Evolutionary conservation across 2,113 vertebrate species (phyloP), one percentile per base, ranked within the genome.

Genomic region (Piprites chloris): DNA sequence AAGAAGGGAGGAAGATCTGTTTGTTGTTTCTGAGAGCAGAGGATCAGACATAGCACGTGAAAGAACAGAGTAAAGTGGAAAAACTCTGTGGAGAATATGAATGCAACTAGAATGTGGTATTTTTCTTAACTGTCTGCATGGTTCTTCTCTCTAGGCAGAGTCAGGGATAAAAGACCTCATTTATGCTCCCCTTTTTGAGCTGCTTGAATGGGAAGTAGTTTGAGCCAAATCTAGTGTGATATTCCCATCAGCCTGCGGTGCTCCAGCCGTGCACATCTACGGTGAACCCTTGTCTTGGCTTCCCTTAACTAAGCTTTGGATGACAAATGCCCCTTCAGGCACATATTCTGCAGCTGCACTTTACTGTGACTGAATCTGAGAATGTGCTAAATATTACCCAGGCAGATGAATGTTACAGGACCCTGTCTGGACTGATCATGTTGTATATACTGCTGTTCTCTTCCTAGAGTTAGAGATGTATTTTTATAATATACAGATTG

Each of bases 11-110:
- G 17, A 47, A 52, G 41, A 32, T 49, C 37, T 69, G 12, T 41
- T 71, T 82, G 33, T 46, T 73, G 11, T 67, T 89, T 87, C 61
- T 61, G 46, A 46, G 23, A 42, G 37, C 50, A 65, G 30, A 39
- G 37, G 80, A 55, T 13, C 16, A 46, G 15, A 32, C 11, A 32
- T 6, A 32, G 61, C 2, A 26, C 0, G 0, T 14, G 22, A 53
- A 61, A 22, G 21, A 28, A 56, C 3, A 39, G 68, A 86, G 17
- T 41, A 67, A 91, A 49, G 50, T 62, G 28, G 41, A 11, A 81
- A 67, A 81, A 37, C 44, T n/a, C 47, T 30, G 4, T 14, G 41
- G 49, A 53, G 22, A 72, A 23, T 15, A 21, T 13, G 9, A 58
- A 8, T 81, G 9, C 49, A 46, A 75, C n/a, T 65, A 77, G 44